A percentile compares a stretch with the other conserved stretches of the same genome.
Conservation (phyloP, 2,113 vertebrate species). For the Ciconia maguari region DNA sequence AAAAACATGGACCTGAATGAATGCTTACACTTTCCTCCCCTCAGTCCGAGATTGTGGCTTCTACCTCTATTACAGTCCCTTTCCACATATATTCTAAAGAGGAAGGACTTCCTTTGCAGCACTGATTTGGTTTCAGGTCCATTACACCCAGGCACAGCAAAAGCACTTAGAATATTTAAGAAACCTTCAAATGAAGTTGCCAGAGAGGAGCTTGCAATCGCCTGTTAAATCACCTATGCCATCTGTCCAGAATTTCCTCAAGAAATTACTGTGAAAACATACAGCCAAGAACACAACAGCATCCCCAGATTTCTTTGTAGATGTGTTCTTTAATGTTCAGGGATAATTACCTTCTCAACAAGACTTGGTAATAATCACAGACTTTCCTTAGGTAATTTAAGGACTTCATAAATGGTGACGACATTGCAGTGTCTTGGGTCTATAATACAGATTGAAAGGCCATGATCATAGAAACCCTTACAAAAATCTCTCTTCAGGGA, state of each 20-base stretch:
- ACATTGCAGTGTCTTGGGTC: not conserved
- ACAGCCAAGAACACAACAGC: constrained; percentile 29
- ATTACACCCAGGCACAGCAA: not conserved
- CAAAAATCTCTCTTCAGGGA: constrained; percentile 7
- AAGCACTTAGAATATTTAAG: constrained; percentile 19
- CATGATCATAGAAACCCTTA: not conserved
- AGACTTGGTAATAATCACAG: not conserved
- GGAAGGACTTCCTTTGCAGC: not conserved
- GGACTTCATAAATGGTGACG: constrained; percentile 9
- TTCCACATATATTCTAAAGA: not conserved
- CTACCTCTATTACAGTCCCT: not conserved
- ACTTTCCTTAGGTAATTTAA: constrained; percentile 27
- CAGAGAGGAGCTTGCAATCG: constrained; percentile 12
- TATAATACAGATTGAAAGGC: not conserved
- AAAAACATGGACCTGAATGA: not conserved
- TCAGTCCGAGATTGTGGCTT: not conserved
- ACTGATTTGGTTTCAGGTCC: constrained; percentile 15
- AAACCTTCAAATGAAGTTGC: constrained; percentile 8
- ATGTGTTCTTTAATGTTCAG: constrained; percentile 38
- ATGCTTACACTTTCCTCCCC: not conserved
- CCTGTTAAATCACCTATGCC: constrained; percentile 46
- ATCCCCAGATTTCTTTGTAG: constrained; percentile 34
- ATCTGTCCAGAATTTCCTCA: constrained; percentile 43
- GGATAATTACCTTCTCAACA: constrained; percentile 43
- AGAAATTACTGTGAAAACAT: constrained; percentile 43